Base-by-base conservation (phyloP, 2,113 vertebrate genomes). In the Rhagologus leucostigma region DNA sequence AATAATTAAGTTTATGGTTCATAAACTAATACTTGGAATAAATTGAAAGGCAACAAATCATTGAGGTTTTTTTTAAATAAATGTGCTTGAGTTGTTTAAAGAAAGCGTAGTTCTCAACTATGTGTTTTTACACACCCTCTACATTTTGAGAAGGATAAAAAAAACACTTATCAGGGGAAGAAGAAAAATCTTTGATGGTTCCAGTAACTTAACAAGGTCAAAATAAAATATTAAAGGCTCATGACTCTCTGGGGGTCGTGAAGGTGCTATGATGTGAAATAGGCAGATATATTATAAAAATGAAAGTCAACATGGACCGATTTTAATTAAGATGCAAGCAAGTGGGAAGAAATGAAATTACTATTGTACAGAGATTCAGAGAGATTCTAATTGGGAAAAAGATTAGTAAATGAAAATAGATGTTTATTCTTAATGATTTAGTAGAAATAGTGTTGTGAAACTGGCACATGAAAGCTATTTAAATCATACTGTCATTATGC, bases 291-390 rank as follows among this genome's bases (percentile, higher is more conserved):
- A 84, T 88, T 81, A n/a, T 91, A 96, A 91, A 96, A 97, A 93
- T 78, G 52, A 95, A 95, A 95, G 85, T 94, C 49, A 89, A 93
- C 70, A 89, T 26, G 83, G 85, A 75, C 90, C 75, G 94, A 96
- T 98, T 97, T 93, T 95, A 97, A 96, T 98, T 96, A 98, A 97
- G 96, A 97, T 97, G 92, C 69, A 91, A 89, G 94, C 50, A 96
- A 96, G 73, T 96, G 87, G 73, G 89, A 87, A 95, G 84, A 94
- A 75, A 87, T 77, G 64, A 95, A 96, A 81, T 96, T 86, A 85
- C 46, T 93, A 65, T 90, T 84, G 71, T 94, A 33, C 73, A 52
- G 52, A 81, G 59, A 95, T 87, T 94, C 71, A 50, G 90, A 92
- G 70, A 92, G 88, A 89, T 89, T 71, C 92, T 96, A 94, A 94